phyloP scores from a whole-genome alignment of 2,888 invertebrate species.

The Hirtodrosophila confusa region DNA sequence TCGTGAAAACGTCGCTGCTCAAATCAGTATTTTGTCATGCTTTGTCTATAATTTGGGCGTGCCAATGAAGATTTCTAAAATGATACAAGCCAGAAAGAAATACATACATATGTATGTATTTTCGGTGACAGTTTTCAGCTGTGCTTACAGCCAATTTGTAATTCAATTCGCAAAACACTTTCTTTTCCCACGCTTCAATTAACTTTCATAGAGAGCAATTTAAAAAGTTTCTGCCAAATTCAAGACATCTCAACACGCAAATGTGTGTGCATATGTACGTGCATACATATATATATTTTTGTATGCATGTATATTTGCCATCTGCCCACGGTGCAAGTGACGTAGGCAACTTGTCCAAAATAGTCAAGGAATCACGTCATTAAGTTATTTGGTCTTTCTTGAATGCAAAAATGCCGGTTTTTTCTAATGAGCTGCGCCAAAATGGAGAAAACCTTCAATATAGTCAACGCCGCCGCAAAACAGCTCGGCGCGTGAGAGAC shows the following conservation, averaged over 20 bases:
- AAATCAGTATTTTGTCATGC: no score
- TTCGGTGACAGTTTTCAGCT: slow-evolving; percentile 38
- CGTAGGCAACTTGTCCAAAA: slow-evolving; percentile 57
- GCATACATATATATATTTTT: not conserved
- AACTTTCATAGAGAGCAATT: slow-evolving; percentile 36
- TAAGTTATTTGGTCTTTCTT: slow-evolving; percentile 57
- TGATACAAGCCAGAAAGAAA: slow-evolving; percentile 3
- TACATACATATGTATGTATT: slow-evolving; percentile 9
- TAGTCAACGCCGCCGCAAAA: slow-evolving; percentile 31
- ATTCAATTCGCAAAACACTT: slow-evolving; percentile 58
- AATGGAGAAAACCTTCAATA: slow-evolving; percentile 73
- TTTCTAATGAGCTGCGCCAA: slow-evolving; percentile 60
- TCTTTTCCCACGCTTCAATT: slow-evolving; percentile 71
- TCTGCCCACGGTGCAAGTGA: slow-evolving; percentile 53
- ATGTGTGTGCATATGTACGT: not conserved
- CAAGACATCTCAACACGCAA: slow-evolving; percentile 5
- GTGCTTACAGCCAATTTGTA: slow-evolving; percentile 19
- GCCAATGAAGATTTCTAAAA: slow-evolving; percentile 27
- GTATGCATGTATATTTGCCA: slow-evolving; percentile 6
- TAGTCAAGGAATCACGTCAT: slow-evolving; percentile 69
- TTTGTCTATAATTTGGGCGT: slow-evolving; percentile 26
- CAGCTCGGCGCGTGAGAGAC: slow-evolving; percentile 36
- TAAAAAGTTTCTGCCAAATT: slow-evolving; percentile 50
- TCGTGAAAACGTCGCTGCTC: no score
- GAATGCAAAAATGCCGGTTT: slow-evolving; percentile 65